These are phyloP conservation scores for Ferdinandea cuprea DNA, from an alignment of 2,888 invertebrate species.

Conservation along the genomic window DNA sequence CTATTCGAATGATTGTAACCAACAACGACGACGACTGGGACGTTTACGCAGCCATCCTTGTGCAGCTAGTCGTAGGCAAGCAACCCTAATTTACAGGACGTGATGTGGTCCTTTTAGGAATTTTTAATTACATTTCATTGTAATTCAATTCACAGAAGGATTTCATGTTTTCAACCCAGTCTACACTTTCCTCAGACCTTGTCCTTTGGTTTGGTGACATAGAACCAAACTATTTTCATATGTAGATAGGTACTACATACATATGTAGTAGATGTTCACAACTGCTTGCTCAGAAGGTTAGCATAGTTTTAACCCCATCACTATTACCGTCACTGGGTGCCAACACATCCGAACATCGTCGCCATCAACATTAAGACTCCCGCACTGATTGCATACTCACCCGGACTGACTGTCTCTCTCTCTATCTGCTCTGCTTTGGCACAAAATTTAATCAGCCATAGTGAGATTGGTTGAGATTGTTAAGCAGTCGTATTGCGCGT, in stretches of 20 bases:
- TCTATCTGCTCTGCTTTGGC: background rate
- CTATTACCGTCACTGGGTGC: constrained; percentile 17
- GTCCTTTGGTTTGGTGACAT: constrained; percentile 8
- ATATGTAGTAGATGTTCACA: constrained; percentile 9
- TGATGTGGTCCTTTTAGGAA: constrained; percentile 64
- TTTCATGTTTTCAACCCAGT: constrained; percentile 25
- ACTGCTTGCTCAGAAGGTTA: constrained; percentile 23
- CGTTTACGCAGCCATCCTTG: constrained; percentile 31
- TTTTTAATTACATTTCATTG: constrained; percentile 67
- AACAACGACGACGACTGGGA: too few relatives aligned
- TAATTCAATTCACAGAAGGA: constrained; percentile 63
- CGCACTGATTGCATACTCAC: constrained; percentile 37
- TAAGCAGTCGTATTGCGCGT: constrained; percentile 35
- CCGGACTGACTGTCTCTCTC: background rate
- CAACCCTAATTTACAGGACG: constrained; percentile 65
- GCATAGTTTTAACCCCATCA: constrained; percentile 44
- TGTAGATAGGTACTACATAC: background rate
- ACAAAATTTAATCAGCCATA: constrained; percentile 41
- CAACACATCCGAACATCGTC: constrained; percentile 31
- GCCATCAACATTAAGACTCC: constrained; percentile 48
- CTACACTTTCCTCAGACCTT: constrained; percentile 7
- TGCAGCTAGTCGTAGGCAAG: constrained; percentile 21
- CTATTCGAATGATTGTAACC: constrained; percentile 22
- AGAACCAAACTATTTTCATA: background rate
- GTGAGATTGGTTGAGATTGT: constrained; percentile 37